These are phyloP conservation scores for Bos taurus DNA, from an alignment of 2,113 vertebrate genomes.

Conservation along the genomic window ARS-UCD2.0 NC_037336.1:63850501-63851000, in stretches of 20 bases:
- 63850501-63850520: neutral
- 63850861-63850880: slow-evolving; percentile 4
- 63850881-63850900: neutral
- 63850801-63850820: neutral
- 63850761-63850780: neutral
- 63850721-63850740: neutral
- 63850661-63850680: neutral
- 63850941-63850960: neutral
- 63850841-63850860: slow-evolving; percentile 31
- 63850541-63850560: neutral
- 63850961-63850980: neutral
- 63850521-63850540: neutral
- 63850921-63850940: neutral
- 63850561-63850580: neutral
- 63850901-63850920: neutral
- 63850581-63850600: neutral
- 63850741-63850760: neutral
- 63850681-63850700: neutral
- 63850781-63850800: neutral
- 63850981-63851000: neutral
- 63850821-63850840: neutral
- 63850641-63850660: neutral
- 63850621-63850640: neutral
- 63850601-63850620: neutral
- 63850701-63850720: neutral